Evolutionary conservation across 2,888 invertebrate species (phyloP).

Genomic region (Machimus atricapillus): DNA sequence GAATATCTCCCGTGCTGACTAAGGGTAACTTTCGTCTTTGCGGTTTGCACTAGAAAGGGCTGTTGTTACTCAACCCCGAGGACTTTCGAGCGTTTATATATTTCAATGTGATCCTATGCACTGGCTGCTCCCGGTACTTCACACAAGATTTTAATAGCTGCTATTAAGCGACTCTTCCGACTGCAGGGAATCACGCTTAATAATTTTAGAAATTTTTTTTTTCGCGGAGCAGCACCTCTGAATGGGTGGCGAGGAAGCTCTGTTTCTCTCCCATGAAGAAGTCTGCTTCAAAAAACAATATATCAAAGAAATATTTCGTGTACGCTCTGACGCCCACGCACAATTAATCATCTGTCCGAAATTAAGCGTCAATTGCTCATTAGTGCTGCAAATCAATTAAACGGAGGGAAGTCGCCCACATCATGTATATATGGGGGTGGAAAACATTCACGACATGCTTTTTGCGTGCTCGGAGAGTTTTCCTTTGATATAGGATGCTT

Average conservation of each 20-base stretch:
- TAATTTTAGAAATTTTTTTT: background rate
- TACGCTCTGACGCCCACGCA: background rate
- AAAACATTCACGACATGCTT: background rate
- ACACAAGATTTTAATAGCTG: slow-evolving; percentile 20
- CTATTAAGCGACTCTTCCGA: slow-evolving; percentile 3
- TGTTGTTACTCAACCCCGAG: background rate
- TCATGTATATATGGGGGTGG: background rate
- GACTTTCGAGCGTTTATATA: background rate
- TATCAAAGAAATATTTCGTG: background rate
- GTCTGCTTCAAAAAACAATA: background rate
- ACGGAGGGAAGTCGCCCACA: background rate
- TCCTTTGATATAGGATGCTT: background rate
- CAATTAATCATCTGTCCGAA: background rate
- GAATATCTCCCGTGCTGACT: background rate
- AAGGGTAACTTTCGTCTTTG: slow-evolving; percentile 5
- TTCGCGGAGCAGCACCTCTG: background rate
- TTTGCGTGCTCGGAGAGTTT: background rate
- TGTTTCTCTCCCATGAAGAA: background rate
- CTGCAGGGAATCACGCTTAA: background rate
- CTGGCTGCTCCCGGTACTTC: background rate
- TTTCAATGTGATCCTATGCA: background rate
- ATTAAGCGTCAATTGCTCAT: background rate
- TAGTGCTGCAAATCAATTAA: background rate
- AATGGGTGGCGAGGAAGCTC: background rate
- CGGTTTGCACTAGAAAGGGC: background rate